Percentiles rank a stretch among this genome's conserved stretches.
These are phyloP conservation scores for Enteromius argenteus DNA, from an alignment of 2,797 vertebrate genomes.

Conservation along the genomic window DNA sequence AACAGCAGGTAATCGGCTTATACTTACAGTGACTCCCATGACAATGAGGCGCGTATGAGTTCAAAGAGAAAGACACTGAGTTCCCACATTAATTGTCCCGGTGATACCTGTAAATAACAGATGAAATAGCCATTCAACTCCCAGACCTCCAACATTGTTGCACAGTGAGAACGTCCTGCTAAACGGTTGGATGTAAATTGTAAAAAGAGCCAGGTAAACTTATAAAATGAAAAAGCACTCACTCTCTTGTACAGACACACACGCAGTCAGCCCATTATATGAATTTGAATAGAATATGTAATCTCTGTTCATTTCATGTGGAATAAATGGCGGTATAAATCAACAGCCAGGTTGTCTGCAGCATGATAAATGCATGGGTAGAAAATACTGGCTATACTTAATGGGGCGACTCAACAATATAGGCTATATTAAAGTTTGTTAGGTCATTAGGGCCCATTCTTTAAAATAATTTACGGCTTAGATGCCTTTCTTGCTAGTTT, in stretches of 20 bases:
- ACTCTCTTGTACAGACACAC: constrained; percentile 24
- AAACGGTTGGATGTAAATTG: background rate
- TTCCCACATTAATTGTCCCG: background rate
- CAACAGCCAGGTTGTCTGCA: constrained; percentile 41
- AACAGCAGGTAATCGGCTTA: constrained; percentile 29
- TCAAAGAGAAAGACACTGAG: background rate
- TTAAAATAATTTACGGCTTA: constrained; percentile 54
- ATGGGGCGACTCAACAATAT: constrained; percentile 49
- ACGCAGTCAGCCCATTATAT: constrained; percentile 29
- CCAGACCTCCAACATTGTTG: background rate
- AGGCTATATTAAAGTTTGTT: constrained; percentile 50
- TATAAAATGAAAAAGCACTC: constrained; percentile 23
- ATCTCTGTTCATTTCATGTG: constrained; percentile 44
- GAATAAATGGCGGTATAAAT: constrained; percentile 51
- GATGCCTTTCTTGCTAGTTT: constrained; percentile 27
- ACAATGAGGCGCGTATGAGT: background rate
- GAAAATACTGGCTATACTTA: constrained; percentile 43
- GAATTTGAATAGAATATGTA: constrained; percentile 42
- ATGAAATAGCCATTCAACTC: background rate
- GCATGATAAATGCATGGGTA: constrained; percentile 38
- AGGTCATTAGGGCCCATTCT: constrained; percentile 52
- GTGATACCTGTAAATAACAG: constrained; percentile 30
- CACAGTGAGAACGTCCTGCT: background rate
- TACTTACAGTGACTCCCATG: background rate
- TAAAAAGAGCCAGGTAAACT: background rate